phyloP scores from a whole-genome alignment of 1,140 invertebrate genomes.

The Zaprionus davidi region DNA sequence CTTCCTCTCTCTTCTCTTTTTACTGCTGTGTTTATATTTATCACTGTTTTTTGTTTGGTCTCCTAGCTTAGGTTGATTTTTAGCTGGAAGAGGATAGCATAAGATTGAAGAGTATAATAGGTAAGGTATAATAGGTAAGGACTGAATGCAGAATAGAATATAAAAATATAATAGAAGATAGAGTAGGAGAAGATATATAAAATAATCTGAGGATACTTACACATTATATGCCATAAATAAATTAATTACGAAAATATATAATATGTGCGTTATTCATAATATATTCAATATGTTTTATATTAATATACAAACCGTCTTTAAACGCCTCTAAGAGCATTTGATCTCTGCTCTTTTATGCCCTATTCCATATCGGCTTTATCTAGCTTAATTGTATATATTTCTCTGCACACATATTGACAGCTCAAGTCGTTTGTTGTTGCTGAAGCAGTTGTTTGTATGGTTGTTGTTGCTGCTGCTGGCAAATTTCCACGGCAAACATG shows the following conservation, averaged over 20 bases:
- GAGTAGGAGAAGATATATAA: no score
- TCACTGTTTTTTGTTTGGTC: not conserved
- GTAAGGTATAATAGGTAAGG: no score
- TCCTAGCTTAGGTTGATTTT: not conserved
- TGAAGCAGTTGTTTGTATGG: constrained; percentile 11
- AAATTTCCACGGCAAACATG: constrained; percentile 55
- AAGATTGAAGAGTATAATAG: no score
- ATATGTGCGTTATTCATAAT: no score
- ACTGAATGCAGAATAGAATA: no score
- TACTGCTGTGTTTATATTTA: not conserved
- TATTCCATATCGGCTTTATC: not conserved
- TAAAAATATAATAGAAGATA: no score
- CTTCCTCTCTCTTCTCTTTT: not conserved
- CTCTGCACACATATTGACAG: constrained; percentile 35
- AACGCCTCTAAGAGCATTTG: constrained; percentile 6
- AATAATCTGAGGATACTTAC: no score
- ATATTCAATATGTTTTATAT: no score
- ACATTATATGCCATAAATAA: no score
- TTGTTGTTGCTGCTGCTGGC: constrained; percentile 27
- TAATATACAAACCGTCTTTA: not conserved
- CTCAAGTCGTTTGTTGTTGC: constrained; percentile 24
- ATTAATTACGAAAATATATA: no score
- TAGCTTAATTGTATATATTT: constrained; percentile 16
- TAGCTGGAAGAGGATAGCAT: not conserved
- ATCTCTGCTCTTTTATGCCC: not conserved